Conservation (phyloP, 2,888 invertebrate species). For the Deilephila elpenor region DNA sequence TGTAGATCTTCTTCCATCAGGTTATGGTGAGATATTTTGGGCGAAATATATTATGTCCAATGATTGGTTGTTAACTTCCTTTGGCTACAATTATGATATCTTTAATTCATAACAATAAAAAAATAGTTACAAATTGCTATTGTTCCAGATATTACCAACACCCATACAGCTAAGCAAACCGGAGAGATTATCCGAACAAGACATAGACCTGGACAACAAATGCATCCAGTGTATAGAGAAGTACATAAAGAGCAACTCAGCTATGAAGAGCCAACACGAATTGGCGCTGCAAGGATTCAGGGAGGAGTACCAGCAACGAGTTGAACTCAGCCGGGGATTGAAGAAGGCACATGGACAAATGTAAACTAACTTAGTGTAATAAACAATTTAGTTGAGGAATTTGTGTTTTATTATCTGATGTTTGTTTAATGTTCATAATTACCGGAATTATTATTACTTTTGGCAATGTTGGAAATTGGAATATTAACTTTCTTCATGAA, state of each 20-base stretch:
- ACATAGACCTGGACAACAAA: constrained; percentile 82
- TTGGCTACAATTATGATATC: too few relatives aligned
- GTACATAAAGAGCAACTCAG: constrained; percentile 86
- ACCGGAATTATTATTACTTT: too few relatives aligned
- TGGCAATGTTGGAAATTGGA: too few relatives aligned
- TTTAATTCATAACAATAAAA: neutral
- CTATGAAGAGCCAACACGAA: constrained; percentile 88
- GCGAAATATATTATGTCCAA: too few relatives aligned
- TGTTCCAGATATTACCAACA: constrained; percentile 68
- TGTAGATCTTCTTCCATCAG: too few relatives aligned
- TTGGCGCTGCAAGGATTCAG: constrained; percentile 89
- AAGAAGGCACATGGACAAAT: constrained; percentile 87
- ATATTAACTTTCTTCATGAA: too few relatives aligned
- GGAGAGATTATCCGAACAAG: constrained; percentile 80
- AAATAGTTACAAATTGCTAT: neutral
- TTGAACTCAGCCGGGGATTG: constrained; percentile 86
- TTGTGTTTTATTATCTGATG: neutral
- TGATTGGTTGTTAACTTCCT: too few relatives aligned
- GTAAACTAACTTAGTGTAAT: constrained; percentile 44
- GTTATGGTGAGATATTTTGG: too few relatives aligned
- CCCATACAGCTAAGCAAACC: constrained; percentile 73
- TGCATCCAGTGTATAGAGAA: constrained; percentile 85
- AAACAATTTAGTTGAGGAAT: neutral
- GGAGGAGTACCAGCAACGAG: constrained; percentile 86
- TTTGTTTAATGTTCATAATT: neutral